Conservation (phyloP, 2,888 invertebrate genomes). For the Sarcophaga caerulescens region DNA sequence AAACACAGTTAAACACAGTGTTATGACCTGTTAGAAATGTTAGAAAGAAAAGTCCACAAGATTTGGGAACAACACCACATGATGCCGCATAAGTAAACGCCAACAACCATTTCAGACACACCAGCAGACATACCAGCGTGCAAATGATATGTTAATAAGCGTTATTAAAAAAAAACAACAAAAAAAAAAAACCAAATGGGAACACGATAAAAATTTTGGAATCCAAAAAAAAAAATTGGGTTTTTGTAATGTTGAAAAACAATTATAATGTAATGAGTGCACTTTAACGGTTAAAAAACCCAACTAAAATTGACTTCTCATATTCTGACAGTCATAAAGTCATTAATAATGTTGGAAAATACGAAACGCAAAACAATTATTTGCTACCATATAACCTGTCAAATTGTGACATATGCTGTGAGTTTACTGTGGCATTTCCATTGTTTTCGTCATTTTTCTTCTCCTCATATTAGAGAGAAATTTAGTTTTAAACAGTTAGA, state of each 20-base stretch:
- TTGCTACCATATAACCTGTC: slow-evolving; percentile 14
- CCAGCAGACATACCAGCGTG: too few species aligned
- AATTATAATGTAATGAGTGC: slow-evolving; percentile 59
- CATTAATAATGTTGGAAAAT: slow-evolving; percentile 48
- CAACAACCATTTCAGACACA: too few species aligned
- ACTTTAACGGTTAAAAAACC: not conserved
- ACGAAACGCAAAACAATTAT: not conserved
- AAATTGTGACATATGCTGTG: slow-evolving; percentile 31
- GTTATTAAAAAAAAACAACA: not conserved
- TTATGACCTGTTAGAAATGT: slow-evolving; percentile 39
- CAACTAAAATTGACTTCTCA: too few species aligned
- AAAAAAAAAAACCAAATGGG: too few species aligned
- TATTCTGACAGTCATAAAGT: slow-evolving; percentile 21
- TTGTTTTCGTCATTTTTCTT: too few species aligned
- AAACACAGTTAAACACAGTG: slow-evolving; percentile 39
- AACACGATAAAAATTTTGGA: not conserved
- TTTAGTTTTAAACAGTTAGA: too few species aligned
- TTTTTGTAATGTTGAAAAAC: slow-evolving; percentile 36
- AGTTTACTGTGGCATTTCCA: not conserved
- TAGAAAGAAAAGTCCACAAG: not conserved
- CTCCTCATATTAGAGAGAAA: too few species aligned
- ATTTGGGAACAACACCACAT: slow-evolving; percentile 57
- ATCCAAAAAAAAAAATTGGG: slow-evolving; percentile 1
- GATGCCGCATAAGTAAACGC: slow-evolving; percentile 21
- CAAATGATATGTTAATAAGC: slow-evolving; percentile 4